Conservation (phyloP, 2,888 invertebrate species). For the Tetropium fuscum region DNA sequence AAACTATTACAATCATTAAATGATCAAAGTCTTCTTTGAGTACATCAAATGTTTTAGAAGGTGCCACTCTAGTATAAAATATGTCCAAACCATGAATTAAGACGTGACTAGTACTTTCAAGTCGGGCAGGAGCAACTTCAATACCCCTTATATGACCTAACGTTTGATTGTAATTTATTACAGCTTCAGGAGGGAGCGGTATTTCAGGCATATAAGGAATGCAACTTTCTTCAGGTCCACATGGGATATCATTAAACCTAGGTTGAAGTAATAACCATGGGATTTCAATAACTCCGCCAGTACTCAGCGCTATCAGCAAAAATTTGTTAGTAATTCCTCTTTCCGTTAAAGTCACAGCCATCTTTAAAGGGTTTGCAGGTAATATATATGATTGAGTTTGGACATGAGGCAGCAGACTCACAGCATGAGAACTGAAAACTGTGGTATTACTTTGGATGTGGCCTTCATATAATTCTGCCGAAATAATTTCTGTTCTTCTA, state of each 20-base stretch:
- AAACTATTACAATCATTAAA: conserved; percentile 91
- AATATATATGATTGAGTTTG: conserved; percentile 91
- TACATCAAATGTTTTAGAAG: conserved; percentile 98
- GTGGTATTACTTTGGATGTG: conserved; percentile 85
- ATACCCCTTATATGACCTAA: conserved; percentile 82
- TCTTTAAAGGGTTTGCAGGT: conserved; percentile 80
- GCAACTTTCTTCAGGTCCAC: conserved; percentile 86
- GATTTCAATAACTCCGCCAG: conserved; percentile 90
- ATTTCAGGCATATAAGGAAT: conserved; percentile 97
- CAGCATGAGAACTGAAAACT: conserved; percentile 88
- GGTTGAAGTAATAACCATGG: conserved; percentile 96
- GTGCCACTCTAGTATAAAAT: conserved; percentile 96
- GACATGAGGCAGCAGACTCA: conserved; percentile 79
- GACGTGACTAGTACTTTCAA: conserved; percentile 97
- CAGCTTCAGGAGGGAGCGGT: conserved; percentile 88
- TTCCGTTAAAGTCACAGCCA: conserved; percentile 92
- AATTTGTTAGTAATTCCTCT: conserved; percentile 77
- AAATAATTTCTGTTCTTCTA: conserved; percentile 91
- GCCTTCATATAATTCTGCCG: conserved; percentile 96
- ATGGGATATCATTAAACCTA: conserved; percentile 76
- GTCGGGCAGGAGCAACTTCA: conserved; percentile 90
- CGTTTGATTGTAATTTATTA: conserved; percentile 95
- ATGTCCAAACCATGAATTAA: conserved; percentile 95
- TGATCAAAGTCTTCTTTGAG: conserved; percentile 99
- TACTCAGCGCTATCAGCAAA: conserved; percentile 82